These are phyloP conservation scores for Thamnophis elegans DNA, from an alignment of 2,797 vertebrate genomes.

Conservation along the genomic window DNA sequence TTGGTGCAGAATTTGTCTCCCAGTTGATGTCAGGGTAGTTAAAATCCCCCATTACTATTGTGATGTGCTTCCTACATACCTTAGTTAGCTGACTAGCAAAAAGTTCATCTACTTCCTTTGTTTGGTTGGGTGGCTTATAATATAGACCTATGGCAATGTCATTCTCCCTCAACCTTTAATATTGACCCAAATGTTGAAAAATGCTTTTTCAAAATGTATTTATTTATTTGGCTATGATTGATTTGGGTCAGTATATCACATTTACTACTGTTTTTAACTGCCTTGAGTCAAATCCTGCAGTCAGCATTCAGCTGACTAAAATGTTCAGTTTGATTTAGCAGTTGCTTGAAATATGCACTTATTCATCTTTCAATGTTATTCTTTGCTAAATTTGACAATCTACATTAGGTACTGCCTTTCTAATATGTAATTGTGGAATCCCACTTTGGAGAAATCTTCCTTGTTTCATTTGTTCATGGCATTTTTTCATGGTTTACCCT, in stretches of 20 bases:
- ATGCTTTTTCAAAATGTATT: not conserved
- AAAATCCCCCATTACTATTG: too few relatives aligned
- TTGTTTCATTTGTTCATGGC: rapidly evolving
- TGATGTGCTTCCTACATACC: too few relatives aligned
- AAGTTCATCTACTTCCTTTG: too few relatives aligned
- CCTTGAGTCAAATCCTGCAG: not conserved
- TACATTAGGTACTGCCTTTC: not conserved
- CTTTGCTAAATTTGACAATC: conserved; percentile 13
- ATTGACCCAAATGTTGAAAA: too few relatives aligned
- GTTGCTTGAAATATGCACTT: not conserved
- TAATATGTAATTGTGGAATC: conserved; percentile 8
- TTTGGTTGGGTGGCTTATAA: too few relatives aligned
- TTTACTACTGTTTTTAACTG: conserved; percentile 51
- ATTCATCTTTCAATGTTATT: not conserved
- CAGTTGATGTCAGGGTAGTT: too few relatives aligned
- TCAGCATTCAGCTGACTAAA: conserved; percentile 43
- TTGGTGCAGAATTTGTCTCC: too few relatives aligned
- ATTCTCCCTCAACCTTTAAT: too few relatives aligned
- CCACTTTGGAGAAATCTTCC: not conserved
- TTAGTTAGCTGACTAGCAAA: too few relatives aligned
- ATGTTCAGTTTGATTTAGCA: conserved; percentile 32
- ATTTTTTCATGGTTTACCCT: not conserved
- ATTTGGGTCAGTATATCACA: conserved; percentile 51
- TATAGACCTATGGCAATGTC: too few relatives aligned
- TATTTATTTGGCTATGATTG: conserved; percentile 39